A percentile compares a stretch with the other conserved stretches of the same genome.
These are phyloP conservation scores for Ceratina japonica DNA, from an alignment of 1,140 invertebrate genomes.

Conservation along the genomic window DNA sequence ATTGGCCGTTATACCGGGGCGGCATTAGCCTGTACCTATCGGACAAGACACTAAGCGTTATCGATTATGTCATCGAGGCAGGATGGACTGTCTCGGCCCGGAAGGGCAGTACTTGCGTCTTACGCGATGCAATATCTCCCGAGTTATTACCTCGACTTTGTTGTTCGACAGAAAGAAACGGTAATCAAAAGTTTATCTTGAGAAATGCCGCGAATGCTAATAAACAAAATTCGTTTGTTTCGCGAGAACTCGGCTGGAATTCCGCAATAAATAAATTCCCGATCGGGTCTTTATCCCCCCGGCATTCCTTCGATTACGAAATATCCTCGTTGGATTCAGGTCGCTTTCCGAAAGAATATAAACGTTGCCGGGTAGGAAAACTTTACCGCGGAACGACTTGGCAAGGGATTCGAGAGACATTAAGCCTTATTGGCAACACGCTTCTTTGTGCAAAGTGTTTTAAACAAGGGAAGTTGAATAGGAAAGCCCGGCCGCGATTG, in stretches of 20 bases:
- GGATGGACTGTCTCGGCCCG: too few species aligned
- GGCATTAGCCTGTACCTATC: slow-evolving; percentile 5
- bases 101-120: not conserved
- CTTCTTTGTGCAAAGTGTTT: not conserved
- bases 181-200: too few species aligned
- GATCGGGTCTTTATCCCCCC: not conserved
- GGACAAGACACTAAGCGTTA: slow-evolving; percentile 23
- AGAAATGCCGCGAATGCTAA: not conserved
- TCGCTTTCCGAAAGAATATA: not conserved
- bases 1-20: slow-evolving; percentile 7
- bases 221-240: not conserved
- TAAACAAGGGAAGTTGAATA: slow-evolving; percentile 8
- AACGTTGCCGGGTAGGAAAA: not conserved
- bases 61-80: slow-evolving; percentile 23
- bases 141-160: not conserved
- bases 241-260: not conserved
- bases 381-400: slow-evolving; percentile 17
- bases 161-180: not conserved
- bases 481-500: not conserved
- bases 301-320: not conserved
- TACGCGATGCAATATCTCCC: not conserved
- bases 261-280: not conserved
- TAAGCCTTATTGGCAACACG: slow-evolving; percentile 26
- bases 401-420: slow-evolving; percentile 13
- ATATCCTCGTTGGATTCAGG: not conserved